Evolutionary conservation across 2,113 vertebrate genomes (phyloP), one percentile per base, ranked within the genome.

Genomic region (Oryzias celebensis): DNA sequence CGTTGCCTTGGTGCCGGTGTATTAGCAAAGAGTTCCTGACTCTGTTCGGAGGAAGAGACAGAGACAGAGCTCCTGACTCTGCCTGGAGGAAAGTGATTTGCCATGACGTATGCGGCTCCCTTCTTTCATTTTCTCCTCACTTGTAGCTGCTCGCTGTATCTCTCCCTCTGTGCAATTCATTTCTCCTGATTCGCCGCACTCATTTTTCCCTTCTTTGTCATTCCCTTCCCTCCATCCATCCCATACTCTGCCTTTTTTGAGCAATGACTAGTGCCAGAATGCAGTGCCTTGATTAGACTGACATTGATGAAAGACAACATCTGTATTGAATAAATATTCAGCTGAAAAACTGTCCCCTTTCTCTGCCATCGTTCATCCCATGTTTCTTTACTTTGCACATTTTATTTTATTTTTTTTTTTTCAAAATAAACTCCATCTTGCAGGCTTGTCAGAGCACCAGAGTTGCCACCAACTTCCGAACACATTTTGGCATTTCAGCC

Each of bases 1-100:
- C 84, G 91, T 92, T 92, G 89, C 91, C 90, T 87, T 91, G 90
- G 87, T 85, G 85, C 88, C 12, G 62, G 84, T 63, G 77, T 75
- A 82, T 83, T 84, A 82, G 78, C 73, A 71, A 76, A 65, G 75
- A 74, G 73, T 71, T 83, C 73, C 75, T 31, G 73, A 87, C 68
- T 87, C 71, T 52, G 72, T 80, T 83, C 45, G 59, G 72, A 31
- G 71, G 36, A 36, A 36, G 10, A 36, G 36, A 36, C 36, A 36
- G 36, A 36, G 36, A 36, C 36, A 65, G 75, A 74, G 73, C 70
- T 83, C 73, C 75, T 45, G 73, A 87, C 70, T 87, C 71, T 50
- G 72, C 78, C 82, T 42, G 59, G 71, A 31, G 71, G 73, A 68
- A 75, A 85, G 87, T 84, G 78, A 87, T 87, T 87, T 82, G 88